phyloP scores from a whole-genome alignment of 2,888 invertebrate species.

The Sesia bembeciformis region DNA sequence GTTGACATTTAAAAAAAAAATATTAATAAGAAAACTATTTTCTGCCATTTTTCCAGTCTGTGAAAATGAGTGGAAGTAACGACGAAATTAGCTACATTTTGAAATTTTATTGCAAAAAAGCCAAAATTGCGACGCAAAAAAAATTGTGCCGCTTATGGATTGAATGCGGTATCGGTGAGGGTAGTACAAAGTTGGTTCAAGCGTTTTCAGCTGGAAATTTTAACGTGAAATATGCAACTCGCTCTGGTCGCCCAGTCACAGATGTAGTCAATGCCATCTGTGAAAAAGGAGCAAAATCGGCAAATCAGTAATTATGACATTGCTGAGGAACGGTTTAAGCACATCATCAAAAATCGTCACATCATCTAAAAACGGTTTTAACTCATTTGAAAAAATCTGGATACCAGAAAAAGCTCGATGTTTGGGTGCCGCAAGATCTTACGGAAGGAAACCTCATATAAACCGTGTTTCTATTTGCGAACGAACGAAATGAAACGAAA shows the following conservation, averaged over 20 bases:
- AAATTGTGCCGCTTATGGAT: neutral
- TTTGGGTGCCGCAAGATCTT: too few relatives aligned
- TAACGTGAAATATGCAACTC: neutral
- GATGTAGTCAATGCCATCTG: neutral
- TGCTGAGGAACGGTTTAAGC: conserved; percentile 5
- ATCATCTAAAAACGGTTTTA: too few relatives aligned
- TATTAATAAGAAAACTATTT: too few relatives aligned
- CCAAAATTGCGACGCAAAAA: too few relatives aligned
- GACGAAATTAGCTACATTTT: too few relatives aligned
- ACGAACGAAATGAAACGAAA: conserved; percentile 9
- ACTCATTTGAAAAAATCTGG: too few relatives aligned
- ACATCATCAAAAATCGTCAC: too few relatives aligned
- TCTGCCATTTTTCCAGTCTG: too few relatives aligned
- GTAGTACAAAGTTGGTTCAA: neutral
- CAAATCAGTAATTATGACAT: neutral
- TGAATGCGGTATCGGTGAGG: neutral
- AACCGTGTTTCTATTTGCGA: conserved; percentile 8
- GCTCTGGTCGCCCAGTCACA: neutral
- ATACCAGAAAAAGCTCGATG: too few relatives aligned
- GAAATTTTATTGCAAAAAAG: too few relatives aligned
- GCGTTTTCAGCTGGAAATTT: neutral
- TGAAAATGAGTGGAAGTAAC: too few relatives aligned
- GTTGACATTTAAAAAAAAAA: too few relatives aligned
- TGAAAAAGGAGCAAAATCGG: neutral
- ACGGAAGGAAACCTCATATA: neutral